Conservation (phyloP, 2,113 vertebrate species). For the Alaudala cheleensis region DNA sequence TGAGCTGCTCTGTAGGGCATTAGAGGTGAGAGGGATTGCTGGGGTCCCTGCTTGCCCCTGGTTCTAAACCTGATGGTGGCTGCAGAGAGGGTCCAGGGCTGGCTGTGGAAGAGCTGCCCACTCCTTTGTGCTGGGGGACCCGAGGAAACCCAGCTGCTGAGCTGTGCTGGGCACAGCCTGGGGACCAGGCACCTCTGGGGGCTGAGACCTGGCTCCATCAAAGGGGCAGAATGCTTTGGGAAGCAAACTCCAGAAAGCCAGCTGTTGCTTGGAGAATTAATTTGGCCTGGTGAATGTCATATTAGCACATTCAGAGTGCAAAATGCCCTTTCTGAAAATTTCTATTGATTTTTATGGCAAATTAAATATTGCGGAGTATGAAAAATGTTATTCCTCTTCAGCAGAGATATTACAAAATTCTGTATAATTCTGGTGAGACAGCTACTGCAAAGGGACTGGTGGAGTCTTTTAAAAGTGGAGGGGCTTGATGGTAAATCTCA, state of each 20-base stretch:
- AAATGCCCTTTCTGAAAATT: conserved; percentile 27
- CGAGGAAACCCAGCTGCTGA: background rate
- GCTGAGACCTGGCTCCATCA: fast-evolving
- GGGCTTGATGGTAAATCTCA: background rate
- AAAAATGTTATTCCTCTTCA: background rate
- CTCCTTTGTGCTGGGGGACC: background rate
- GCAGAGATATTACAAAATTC: background rate
- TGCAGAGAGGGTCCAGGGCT: background rate
- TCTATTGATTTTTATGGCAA: conserved; percentile 49
- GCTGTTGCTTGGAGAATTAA: background rate
- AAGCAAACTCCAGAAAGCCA: background rate
- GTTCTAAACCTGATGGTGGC: background rate
- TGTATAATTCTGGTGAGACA: background rate
- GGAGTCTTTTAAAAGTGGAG: background rate
- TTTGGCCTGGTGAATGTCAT: conserved; percentile 26
- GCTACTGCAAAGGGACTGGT: background rate
- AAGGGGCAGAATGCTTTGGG: background rate
- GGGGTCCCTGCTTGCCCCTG: background rate
- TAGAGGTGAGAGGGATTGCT: background rate
- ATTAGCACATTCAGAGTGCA: conserved; percentile 29
- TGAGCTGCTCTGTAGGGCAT: background rate
- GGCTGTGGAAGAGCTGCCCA: background rate
- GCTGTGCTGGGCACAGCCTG: too few species aligned
- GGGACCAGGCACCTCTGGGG: background rate
- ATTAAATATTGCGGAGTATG: background rate